Evolutionary conservation across 2,113 vertebrate species (phyloP), one percentile per base, ranked within the genome.

Genomic region (Pollachius pollachius): DNA sequence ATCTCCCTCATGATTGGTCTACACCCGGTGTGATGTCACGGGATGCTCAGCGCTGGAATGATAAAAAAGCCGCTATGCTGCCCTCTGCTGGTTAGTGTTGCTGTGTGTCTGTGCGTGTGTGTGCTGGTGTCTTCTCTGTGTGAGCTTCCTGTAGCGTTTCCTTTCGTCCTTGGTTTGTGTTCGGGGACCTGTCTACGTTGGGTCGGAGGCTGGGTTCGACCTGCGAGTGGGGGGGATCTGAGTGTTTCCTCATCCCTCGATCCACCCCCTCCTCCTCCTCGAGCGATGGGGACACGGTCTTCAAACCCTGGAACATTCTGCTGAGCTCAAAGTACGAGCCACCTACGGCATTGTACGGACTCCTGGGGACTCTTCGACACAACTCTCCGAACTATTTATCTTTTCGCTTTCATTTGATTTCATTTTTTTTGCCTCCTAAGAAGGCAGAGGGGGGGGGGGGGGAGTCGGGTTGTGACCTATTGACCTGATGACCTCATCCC

Each of bases 1-100:
- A 34, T 34, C 30, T 34, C 6, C 76, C 76, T 80, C 76, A 52
- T 27, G 74, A 82, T 85, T 80, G 86, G 84, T 84, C 83, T 54
- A 67, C 68, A 59, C 74, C 84, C 15, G 54, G 54, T n/a, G 88
- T 86, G 84, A 90, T 83, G 87, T 91, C 88, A 87, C 27, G 62
- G 81, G 73, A 67, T 61, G 73, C 85, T 88, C 77, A 77, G 75
- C 73, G 81, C 82, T 75, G 80, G 85, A 86, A 85, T 76, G 84
- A 88, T 78, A 87, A 85, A 69, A 74, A 70, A 68, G 75, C 72
- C 61, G 30, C 83, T 30, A 68, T 74, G 82, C 78, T 76, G 64
- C 63, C 62, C 66, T 62, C 68, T 63, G 62, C n/a, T 62, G 30
- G 30, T 34, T 34, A 34, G 30, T 34, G 30, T 5, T 34, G 30